A percentile compares a stretch with the other conserved stretches of the same genome.
phyloP scores from a whole-genome alignment of 2,797 vertebrate species.

The Cetoscarus ocellatus region DNA sequence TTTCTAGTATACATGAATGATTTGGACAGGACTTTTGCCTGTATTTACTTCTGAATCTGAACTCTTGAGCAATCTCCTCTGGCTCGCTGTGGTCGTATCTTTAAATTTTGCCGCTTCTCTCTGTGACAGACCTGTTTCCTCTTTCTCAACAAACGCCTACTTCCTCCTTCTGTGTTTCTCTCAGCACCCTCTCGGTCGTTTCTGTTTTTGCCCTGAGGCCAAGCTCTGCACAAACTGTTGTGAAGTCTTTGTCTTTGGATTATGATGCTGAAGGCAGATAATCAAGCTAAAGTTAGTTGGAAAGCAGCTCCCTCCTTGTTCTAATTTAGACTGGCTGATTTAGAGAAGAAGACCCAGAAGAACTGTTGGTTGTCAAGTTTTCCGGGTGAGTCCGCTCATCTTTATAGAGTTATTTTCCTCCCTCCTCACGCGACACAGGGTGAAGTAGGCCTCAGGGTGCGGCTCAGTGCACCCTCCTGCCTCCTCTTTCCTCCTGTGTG shows the following conservation, averaged over 20 bases:
- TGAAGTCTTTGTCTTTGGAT: constrained; percentile 48
- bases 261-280: constrained; percentile 51
- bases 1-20: background rate
- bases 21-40: background rate
- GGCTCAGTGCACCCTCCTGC: constrained; percentile 49
- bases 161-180: constrained; percentile 82
- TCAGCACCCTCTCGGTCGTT: constrained; percentile 48
- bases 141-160: constrained; percentile 82
- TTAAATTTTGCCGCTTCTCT: constrained; percentile 78
- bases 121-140: constrained; percentile 79
- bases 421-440: constrained; percentile 52
- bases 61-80: background rate
- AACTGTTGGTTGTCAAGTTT: constrained; percentile 52
- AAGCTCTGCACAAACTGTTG: constrained; percentile 43
- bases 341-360: constrained; percentile 11
- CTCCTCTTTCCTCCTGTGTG: constrained; percentile 48
- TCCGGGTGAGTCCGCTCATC: constrained; percentile 75
- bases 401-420: constrained; percentile 21
- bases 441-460: constrained; percentile 74
- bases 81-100: constrained; percentile 30
- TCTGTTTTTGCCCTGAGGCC: constrained; percentile 33
- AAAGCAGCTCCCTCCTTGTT: constrained; percentile 1
- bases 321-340: constrained; percentile 31
- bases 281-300: constrained; percentile 24
- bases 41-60: background rate